phyloP scores from a whole-genome alignment of 1,140 invertebrate species.

The Drosophila azteca region DNA sequence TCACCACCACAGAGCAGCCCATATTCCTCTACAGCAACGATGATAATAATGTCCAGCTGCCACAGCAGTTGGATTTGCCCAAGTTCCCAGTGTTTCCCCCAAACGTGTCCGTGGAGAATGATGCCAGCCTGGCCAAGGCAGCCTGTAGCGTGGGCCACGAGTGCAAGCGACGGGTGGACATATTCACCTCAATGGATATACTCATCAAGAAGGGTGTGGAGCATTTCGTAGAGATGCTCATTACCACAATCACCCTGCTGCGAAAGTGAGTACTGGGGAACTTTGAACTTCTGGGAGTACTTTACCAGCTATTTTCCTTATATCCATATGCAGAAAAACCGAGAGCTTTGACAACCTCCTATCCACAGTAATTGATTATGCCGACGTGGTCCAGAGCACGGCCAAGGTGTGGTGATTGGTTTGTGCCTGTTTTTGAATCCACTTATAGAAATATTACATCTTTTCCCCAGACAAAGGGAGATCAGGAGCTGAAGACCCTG shows the following conservation, averaged over 20 bases:
- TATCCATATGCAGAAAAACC: constrained; percentile 63
- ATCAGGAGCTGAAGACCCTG: constrained; percentile 65
- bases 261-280: constrained; percentile 54
- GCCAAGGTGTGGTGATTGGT: constrained; percentile 50
- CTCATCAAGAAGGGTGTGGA: constrained; percentile 88
- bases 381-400: constrained; percentile 73
- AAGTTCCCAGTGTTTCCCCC: constrained; percentile 93
- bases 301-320: not conserved
- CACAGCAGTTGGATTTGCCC: constrained; percentile 87
- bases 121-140: constrained; percentile 93
- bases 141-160: constrained; percentile 94
- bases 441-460: not conserved
- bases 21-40: constrained; percentile 93
- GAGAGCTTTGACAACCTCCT: constrained; percentile 76
- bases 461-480: constrained; percentile 61
- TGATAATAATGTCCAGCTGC: constrained; percentile 91
- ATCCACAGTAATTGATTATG: constrained; percentile 71
- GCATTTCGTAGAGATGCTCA: constrained; percentile 87
- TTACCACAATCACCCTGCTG: constrained; percentile 83
- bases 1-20: constrained; percentile 88
- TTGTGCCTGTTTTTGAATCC: too few species aligned
- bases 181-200: constrained; percentile 85
- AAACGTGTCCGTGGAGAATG: constrained; percentile 93
- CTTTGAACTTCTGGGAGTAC: not conserved
- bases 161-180: constrained; percentile 91